Evolutionary conservation across 1,140 invertebrate species (phyloP).

Genomic region (Drosophila kikkawai): DNA sequence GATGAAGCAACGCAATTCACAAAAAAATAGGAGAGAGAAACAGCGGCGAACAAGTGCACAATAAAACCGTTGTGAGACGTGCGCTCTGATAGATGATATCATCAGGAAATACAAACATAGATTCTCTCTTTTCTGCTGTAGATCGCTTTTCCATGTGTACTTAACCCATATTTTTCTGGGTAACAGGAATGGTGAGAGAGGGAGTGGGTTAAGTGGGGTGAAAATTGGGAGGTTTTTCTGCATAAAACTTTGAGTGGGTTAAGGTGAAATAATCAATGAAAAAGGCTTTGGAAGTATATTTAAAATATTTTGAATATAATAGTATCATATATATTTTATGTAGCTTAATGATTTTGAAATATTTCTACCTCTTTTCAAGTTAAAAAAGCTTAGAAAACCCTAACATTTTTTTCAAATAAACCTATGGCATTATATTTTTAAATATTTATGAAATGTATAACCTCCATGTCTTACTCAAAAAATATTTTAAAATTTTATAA

Average conservation of each 20-base stretch:
- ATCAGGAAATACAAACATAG: slow-evolving; percentile 50
- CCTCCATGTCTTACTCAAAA: too few relatives aligned
- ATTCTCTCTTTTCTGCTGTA: not conserved
- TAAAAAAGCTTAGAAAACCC: too few relatives aligned
- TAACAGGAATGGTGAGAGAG: not conserved
- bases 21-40: slow-evolving; percentile 8
- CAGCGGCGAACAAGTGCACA: slow-evolving; percentile 37
- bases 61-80: slow-evolving; percentile 48
- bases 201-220: not conserved
- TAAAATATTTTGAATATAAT: not conserved
- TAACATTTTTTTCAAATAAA: too few relatives aligned
- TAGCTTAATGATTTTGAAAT: too few relatives aligned
- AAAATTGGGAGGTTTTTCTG: not conserved
- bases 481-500: too few relatives aligned
- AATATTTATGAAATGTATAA: too few relatives aligned
- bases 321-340: too few relatives aligned
- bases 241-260: too few relatives aligned
- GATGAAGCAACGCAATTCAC: slow-evolving; percentile 60
- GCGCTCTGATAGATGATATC: slow-evolving; percentile 59
- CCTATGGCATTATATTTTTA: too few relatives aligned
- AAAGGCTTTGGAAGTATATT: not conserved
- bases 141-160: slow-evolving; percentile 30
- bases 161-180: slow-evolving; percentile 44
- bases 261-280: not conserved
- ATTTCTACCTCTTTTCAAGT: too few relatives aligned